Evolutionary conservation across 2,888 invertebrate genomes (phyloP), one percentile per base, ranked within the genome.

Genomic region (Maniola hyperantus): DNA sequence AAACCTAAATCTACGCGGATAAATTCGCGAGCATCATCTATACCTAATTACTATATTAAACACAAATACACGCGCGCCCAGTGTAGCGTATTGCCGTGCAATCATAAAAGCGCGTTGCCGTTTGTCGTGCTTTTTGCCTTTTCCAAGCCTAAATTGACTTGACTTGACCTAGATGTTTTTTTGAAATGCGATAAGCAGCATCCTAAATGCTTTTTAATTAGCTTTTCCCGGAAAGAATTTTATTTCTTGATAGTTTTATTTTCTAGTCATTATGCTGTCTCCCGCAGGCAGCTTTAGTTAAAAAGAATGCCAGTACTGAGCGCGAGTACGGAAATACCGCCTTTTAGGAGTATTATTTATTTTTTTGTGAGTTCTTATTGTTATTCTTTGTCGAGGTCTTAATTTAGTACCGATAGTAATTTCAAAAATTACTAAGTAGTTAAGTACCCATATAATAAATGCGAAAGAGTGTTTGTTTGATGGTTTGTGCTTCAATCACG

Each of bases 261-360:
- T 46, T 18, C 46, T 33, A 46, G 53, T 62, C 66, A 68, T 69
- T 68, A 69, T 53, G 65, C 64, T 57, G 64, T 65, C 65, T 44
- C 65, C 53, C 42, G 53, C 65, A 65, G 65, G 65, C 15, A 10
- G 51, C 34, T 33, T n/a, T 34, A 26, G 59, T 51, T 65, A 15
- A 53, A 53, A 59, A 65, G 53, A 65, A 58, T 50, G 42, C 26
- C 39, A 51, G 50, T 42, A 53, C 33, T 46, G 65, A 42, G 59
- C 65, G 48, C 34, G 10, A 46, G 46, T 10, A 34, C 48, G 59
- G 48, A 46, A 48, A 48, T 15, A 26, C 59, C 15, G 59, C 15
- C 33, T 59, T 48, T 48, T 57, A 48, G 2, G 33, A 59, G 15
- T 48, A 34, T 36, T 54, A 33, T 34, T 59, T 26, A 26, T 6